phyloP scores from a whole-genome alignment of 2,113 vertebrate genomes.

The Eubucco bourcierii region DNA sequence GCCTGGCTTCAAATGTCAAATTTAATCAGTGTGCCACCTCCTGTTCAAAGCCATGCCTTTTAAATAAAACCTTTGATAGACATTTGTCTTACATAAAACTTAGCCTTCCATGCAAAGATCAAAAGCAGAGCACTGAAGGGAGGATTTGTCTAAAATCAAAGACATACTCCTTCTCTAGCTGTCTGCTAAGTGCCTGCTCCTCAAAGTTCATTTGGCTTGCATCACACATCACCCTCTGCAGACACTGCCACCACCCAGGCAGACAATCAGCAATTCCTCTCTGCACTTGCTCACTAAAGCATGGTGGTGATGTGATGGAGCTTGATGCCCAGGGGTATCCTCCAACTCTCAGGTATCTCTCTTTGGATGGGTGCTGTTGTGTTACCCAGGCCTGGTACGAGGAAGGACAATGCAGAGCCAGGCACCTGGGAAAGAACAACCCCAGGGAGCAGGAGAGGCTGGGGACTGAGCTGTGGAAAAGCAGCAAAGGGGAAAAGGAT shows the following conservation, averaged over 20 bases:
- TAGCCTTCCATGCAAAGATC: constrained; percentile 1
- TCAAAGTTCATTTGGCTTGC: not conserved
- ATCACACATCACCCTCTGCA: not conserved
- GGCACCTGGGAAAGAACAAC: no score
- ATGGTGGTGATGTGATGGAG: accelerated
- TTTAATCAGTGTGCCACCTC: not conserved
- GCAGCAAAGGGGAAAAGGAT: no score
- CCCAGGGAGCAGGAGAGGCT: no score
- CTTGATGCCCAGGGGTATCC: not conserved
- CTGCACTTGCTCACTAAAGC: not conserved
- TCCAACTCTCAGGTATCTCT: not conserved
- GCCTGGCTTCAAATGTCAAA: not conserved
- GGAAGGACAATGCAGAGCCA: no score
- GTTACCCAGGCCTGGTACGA: not conserved
- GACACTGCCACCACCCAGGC: not conserved
- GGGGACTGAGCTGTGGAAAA: no score
- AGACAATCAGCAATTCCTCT: not conserved
- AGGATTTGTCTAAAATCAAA: constrained; percentile 34
- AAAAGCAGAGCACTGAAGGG: constrained; percentile 4
- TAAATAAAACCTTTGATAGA: not conserved
- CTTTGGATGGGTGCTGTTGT: not conserved
- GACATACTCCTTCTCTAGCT: not conserved
- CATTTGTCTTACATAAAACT: not conserved
- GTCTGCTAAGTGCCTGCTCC: not conserved
- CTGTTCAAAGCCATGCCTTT: not conserved